phyloP scores from a whole-genome alignment of 2,888 invertebrate species.

The Idaea straminata region DNA sequence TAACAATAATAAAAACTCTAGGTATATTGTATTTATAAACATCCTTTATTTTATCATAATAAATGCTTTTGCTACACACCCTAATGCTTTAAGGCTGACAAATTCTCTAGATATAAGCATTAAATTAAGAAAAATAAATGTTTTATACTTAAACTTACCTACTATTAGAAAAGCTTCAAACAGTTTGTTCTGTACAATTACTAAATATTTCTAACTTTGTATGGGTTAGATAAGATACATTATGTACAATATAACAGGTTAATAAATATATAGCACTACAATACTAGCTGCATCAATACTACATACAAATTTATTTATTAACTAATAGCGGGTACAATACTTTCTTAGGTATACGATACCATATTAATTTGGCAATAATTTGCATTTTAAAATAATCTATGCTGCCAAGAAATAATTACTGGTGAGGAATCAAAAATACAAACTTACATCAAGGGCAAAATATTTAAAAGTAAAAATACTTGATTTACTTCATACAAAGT shows the following conservation, averaged over 20 bases:
- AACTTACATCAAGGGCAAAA: conserved; percentile 6
- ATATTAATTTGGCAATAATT: conserved; percentile 9
- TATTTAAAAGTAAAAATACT: conserved; percentile 3
- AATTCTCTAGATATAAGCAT: neutral
- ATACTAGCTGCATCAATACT: neutral
- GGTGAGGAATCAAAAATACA: neutral
- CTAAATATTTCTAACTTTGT: neutral
- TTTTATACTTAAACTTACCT: conserved; percentile 19
- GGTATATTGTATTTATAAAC: neutral
- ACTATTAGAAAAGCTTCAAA: neutral
- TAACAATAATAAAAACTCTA: neutral
- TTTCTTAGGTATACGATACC: neutral
- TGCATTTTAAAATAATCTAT: conserved; percentile 11
- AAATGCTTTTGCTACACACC: conserved; percentile 40
- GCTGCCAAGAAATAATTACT: conserved; percentile 24
- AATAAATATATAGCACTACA: neutral
- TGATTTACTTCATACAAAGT: neutral
- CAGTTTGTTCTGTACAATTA: neutral
- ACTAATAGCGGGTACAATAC: neutral
- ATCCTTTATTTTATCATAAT: conserved; percentile 26
- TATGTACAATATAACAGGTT: neutral
- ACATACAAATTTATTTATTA: neutral
- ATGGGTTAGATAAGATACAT: neutral
- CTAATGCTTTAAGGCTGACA: conserved; percentile 19
- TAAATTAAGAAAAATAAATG: no score